These are phyloP conservation scores for Cynodonichthys magdalenae DNA, from an alignment of 2,797 vertebrate genomes.

Conservation along the genomic window DNA sequence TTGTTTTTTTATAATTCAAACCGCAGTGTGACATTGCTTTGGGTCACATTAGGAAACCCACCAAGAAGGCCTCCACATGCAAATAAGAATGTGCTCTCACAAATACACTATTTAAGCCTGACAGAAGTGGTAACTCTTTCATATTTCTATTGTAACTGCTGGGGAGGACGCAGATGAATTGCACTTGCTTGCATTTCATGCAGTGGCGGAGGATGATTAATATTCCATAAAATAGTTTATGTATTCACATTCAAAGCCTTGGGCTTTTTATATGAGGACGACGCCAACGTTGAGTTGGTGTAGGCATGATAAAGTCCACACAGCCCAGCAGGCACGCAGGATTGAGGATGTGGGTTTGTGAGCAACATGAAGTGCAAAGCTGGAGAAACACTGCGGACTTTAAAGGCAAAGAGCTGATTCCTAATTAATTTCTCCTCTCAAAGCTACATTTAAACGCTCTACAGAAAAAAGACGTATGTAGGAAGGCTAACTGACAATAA, in stretches of 20 bases:
- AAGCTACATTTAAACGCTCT: constrained; percentile 60
- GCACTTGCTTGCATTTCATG: constrained; percentile 56
- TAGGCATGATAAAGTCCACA: constrained; percentile 55
- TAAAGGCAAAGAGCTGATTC: constrained; percentile 68
- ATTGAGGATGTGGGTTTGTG: constrained; percentile 38
- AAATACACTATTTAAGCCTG: constrained; percentile 44
- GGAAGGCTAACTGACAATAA: constrained; percentile 36
- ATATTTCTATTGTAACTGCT: constrained; percentile 43
- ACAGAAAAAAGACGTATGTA: constrained; percentile 36
- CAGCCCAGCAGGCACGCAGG: constrained; percentile 51
- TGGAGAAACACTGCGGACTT: constrained; percentile 49
- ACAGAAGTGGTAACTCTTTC: constrained; percentile 44
- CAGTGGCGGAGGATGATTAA: constrained; percentile 61
- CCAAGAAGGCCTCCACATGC: constrained; percentile 40
- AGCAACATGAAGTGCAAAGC: constrained; percentile 52
- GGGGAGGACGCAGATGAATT: constrained; percentile 46
- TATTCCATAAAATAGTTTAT: constrained; percentile 70
- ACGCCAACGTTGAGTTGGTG: constrained; percentile 53
- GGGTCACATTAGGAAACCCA: constrained; percentile 41
- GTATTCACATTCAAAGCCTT: constrained; percentile 58
- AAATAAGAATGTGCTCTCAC: constrained; percentile 46
- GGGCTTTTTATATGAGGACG: constrained; percentile 43
- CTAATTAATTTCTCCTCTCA: constrained; percentile 71
- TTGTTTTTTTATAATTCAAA: too few relatives aligned
- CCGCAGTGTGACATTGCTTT: constrained; percentile 30